phyloP scores from a whole-genome alignment of 2,113 vertebrate genomes.

The Thermophis baileyi region DNA sequence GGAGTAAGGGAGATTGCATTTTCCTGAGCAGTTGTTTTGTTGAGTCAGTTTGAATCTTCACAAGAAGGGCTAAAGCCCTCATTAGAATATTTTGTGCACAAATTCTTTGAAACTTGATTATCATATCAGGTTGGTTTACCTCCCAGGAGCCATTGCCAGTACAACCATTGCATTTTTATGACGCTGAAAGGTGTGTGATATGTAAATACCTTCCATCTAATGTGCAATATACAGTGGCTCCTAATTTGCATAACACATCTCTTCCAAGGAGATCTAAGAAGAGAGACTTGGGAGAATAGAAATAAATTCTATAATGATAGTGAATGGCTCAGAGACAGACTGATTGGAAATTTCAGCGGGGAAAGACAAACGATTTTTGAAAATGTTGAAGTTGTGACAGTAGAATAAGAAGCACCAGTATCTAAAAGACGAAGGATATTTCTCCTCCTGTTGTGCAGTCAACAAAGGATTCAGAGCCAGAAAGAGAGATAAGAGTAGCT shows the following conservation, averaged over 20 bases:
- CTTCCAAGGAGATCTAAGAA: background rate
- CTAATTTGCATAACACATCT: background rate
- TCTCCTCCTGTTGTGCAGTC: background rate
- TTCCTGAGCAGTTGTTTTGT: background rate
- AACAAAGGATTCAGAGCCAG: background rate
- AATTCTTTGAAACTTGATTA: background rate
- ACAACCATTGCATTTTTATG: background rate
- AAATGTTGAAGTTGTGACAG: background rate
- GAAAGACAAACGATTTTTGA: background rate
- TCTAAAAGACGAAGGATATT: background rate
- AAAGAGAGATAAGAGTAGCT: background rate
- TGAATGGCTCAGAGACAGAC: background rate
- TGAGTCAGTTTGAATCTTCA: background rate
- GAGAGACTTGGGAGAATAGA: background rate
- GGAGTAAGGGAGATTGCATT: background rate
- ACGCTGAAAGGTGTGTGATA: background rate
- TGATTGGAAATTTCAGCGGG: background rate
- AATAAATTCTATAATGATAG: background rate
- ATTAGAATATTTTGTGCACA: background rate
- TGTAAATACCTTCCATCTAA: background rate
- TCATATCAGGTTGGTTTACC: background rate
- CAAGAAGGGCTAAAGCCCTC: background rate
- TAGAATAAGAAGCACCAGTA: background rate
- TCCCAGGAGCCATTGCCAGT: background rate
- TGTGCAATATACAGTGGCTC: background rate